Base-by-base conservation (phyloP, 2,113 vertebrate species). In the Scopus umbretta region DNA sequence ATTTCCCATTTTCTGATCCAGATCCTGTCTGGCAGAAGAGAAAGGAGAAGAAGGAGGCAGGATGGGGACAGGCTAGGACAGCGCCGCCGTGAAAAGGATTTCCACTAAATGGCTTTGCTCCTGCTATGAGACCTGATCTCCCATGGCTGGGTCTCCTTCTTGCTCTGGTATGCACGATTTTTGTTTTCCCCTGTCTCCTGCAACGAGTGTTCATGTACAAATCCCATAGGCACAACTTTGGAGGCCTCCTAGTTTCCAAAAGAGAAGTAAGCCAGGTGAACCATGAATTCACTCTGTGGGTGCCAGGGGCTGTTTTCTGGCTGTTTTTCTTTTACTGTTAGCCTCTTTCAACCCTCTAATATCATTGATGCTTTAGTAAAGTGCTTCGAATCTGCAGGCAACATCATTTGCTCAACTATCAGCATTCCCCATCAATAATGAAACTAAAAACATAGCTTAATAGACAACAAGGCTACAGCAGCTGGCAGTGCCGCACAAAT, bases 391-490 rank as follows among this genome's bases (percentile, higher is more conserved):
- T 94, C 61, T 94, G 40, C 81, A 93, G 81, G 74, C 47, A 80
- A 71, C 14, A 68, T 94, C 91, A 75, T 87, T 96, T 92, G 67
- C 86, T 88, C 4, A 3, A 36, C 40, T 83, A 94, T 94, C 83
- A 93, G 72, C 93, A 36, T 53, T 76, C 50, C 76, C 71, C 83
- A 94, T 98, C 84, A 92, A 89, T 94, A 97, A 96, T 70, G 91
- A 96, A 96, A 92, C 81, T 88, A 89, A 96, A 97, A 96, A 50
- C 92, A 91, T 80, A 80, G 92, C 88, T 96, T 94, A 95, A 94
- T 90, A 96, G 62, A 23, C 83, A 91, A 74, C 40, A 80, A 96
- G 90, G 63, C 75, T 94, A 72, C 62, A 92, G 97, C 96, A 98
- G 96, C 96, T 97, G 97, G 91, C 92, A 96, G 58, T 67, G 82